Evolutionary conservation across 2,113 vertebrate genomes (phyloP).

Genomic region (Lepus americanus): DNA sequence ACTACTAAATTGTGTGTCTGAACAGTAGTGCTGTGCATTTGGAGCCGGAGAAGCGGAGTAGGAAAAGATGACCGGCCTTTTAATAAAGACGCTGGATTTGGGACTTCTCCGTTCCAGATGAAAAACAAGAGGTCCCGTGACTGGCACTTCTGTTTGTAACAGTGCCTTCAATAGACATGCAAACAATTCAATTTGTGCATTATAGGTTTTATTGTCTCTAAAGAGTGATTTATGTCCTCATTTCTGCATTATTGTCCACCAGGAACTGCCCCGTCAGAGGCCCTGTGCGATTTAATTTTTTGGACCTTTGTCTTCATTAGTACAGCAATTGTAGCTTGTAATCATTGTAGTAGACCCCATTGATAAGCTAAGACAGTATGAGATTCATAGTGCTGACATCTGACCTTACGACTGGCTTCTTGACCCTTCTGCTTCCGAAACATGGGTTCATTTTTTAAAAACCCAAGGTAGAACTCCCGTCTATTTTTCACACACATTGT

Average conservation of each 20-base stretch:
- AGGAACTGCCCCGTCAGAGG: slow-evolving; percentile 85
- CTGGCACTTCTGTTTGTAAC: slow-evolving; percentile 65
- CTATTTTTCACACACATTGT: slow-evolving; percentile 88
- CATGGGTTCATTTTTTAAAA: slow-evolving; percentile 88
- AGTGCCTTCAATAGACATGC: not conserved
- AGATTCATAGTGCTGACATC: slow-evolving; percentile 92
- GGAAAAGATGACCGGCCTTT: slow-evolving; percentile 47
- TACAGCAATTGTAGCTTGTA: slow-evolving; percentile 94
- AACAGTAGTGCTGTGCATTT: not conserved
- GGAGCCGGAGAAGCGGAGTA: not conserved
- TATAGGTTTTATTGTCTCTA: slow-evolving; percentile 80
- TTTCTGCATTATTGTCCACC: slow-evolving; percentile 85
- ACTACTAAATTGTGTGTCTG: slow-evolving; percentile 4
- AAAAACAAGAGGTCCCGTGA: slow-evolving; percentile 35
- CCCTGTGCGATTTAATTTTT: slow-evolving; percentile 85
- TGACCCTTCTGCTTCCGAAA: slow-evolving; percentile 95
- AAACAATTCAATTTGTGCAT: slow-evolving; percentile 74
- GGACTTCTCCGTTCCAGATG: slow-evolving; percentile 34
- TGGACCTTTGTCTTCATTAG: slow-evolving; percentile 95
- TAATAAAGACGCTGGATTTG: slow-evolving; percentile 53
- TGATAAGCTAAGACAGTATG: slow-evolving; percentile 94
- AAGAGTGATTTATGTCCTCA: slow-evolving; percentile 89
- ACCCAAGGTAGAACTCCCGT: slow-evolving; percentile 86
- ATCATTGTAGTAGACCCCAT: slow-evolving; percentile 94
- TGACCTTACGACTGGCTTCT: slow-evolving; percentile 92